Conservation (phyloP, 2,888 invertebrate species). For the Scaptomyza reducta region DNA sequence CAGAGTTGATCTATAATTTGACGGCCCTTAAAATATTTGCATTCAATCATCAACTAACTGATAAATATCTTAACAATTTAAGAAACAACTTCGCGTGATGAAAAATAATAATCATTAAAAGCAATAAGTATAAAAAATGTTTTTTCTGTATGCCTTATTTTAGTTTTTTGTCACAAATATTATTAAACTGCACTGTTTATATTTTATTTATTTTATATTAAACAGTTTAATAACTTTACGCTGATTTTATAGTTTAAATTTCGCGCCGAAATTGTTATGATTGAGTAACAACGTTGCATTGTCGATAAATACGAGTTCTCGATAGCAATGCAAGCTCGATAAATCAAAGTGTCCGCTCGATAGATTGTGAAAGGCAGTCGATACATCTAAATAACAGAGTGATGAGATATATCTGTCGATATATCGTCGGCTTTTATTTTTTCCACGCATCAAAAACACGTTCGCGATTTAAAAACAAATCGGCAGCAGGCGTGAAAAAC, state of each 20-base stretch:
- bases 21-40: no score
- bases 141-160: no score
- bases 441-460: constrained; percentile 55
- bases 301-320: not conserved
- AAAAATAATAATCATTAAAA: no score
- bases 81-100: no score
- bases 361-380: constrained; percentile 33
- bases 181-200: not conserved
- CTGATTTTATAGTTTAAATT: constrained; percentile 18
- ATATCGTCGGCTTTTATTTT: constrained; percentile 63
- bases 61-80: no score
- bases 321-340: constrained; percentile 28
- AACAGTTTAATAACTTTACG: not conserved
- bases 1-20: no score
- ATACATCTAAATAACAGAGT: constrained; percentile 45
- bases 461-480: constrained; percentile 48
- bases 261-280: constrained; percentile 7
- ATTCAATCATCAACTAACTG: no score
- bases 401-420: constrained; percentile 56
- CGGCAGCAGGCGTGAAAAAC: constrained; percentile 14
- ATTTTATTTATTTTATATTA: not conserved
- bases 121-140: no score
- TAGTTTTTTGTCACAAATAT: not conserved
- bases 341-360: constrained; percentile 16
- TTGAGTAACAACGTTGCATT: constrained; percentile 22